Conservation (phyloP, 2,113 vertebrate genomes). For the Antechinus flavipes region DNA sequence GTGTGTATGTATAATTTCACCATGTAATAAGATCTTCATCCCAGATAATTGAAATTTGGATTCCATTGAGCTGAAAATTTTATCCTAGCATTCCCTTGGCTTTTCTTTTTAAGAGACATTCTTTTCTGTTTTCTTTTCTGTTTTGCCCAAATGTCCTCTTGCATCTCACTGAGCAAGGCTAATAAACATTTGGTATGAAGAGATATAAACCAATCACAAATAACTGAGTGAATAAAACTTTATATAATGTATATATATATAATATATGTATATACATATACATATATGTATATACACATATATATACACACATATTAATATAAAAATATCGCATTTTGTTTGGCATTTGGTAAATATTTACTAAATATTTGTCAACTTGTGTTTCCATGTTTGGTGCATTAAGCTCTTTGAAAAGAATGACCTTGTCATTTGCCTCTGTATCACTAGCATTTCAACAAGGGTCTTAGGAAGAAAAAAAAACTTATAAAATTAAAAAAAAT, state of each 20-base stretch:
- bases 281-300: no score
- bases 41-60: not conserved
- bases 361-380: not conserved
- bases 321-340: not conserved
- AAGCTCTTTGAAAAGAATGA: not conserved
- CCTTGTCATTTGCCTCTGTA: not conserved
- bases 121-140: constrained; percentile 2
- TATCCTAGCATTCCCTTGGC: not conserved
- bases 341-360: not conserved
- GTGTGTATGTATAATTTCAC: not conserved
- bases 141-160: not conserved
- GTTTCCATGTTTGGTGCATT: not conserved
- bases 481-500: not conserved
- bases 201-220: not conserved
- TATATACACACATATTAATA: not conserved
- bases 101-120: not conserved
- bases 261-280: no score
- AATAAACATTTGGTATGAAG: not conserved
- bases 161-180: constrained; percentile 19
- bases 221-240: not conserved
- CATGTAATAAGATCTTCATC: not conserved
- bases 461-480: not conserved
- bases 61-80: not conserved
- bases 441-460: not conserved
- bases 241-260: not conserved